These are phyloP conservation scores for Chironomus tepperi DNA, from an alignment of 1,140 invertebrate genomes.

Conservation along the genomic window DNA sequence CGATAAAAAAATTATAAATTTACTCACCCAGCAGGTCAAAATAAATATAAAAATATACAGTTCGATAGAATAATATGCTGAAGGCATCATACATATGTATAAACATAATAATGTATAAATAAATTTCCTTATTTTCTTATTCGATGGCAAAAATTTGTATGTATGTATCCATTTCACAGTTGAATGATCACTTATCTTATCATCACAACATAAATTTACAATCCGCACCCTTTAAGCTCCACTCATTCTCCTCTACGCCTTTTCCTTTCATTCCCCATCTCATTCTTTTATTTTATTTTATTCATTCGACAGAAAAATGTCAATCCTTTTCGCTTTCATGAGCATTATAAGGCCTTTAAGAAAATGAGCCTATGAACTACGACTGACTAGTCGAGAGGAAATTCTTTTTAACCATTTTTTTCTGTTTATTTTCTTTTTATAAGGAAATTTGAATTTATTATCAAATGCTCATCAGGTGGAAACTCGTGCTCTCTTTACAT, in stretches of 20 bases:
- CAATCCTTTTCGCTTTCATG: neutral
- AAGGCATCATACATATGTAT: too few relatives aligned
- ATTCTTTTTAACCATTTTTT: constrained; percentile 1
- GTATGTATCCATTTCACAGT: constrained; percentile 7
- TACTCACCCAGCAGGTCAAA: too few relatives aligned
- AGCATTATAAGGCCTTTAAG: too few relatives aligned
- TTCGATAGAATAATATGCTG: too few relatives aligned
- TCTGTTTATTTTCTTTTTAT: neutral
- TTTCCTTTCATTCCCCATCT: neutral
- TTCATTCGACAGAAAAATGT: neutral
- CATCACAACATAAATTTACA: constrained; percentile 21
- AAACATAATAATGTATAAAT: too few relatives aligned
- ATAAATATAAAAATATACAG: too few relatives aligned
- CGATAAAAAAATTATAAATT: too few relatives aligned
- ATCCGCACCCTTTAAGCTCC: neutral
- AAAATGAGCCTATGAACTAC: neutral
- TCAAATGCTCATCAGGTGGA: constrained; percentile 19
- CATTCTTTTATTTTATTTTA: neutral
- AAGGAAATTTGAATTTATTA: constrained; percentile 23
- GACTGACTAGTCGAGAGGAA: neutral
- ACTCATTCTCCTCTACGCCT: too few relatives aligned
- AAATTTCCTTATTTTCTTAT: too few relatives aligned
- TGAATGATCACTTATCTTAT: constrained; percentile 20
- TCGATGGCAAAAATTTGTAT: neutral
- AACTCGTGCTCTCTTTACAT: neutral